A percentile compares a stretch with the other conserved stretches of the same genome.
phyloP scores from a whole-genome alignment of 2,113 vertebrate species.

The Mobula birostris region DNA sequence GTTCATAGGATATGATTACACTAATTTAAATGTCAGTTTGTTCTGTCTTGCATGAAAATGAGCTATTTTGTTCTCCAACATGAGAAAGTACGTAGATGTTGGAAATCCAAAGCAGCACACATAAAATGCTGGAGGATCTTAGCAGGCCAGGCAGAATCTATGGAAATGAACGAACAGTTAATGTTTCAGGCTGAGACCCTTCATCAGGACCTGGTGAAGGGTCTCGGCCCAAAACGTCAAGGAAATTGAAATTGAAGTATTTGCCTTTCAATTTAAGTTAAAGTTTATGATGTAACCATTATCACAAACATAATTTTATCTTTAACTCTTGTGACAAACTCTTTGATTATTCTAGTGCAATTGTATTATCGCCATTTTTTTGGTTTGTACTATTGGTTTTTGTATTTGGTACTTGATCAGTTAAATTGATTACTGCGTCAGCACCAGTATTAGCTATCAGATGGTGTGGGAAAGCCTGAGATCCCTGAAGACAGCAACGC shows the following conservation, averaged over 20 bases:
- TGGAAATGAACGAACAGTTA: no score
- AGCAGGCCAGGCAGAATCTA: not conserved
- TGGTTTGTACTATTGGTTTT: conserved; percentile 63
- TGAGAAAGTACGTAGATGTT: no score
- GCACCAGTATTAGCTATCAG: conserved; percentile 69
- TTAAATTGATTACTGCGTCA: conserved; percentile 80
- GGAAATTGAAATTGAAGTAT: not conserved
- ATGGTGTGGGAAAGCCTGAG: conserved; percentile 64
- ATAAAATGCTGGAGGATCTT: no score
- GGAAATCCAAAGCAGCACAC: no score
- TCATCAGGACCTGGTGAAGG: no score
- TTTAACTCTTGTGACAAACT: not conserved
- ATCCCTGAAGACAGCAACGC: conserved; percentile 70
- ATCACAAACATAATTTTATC: conserved; percentile 37
- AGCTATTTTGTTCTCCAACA: not conserved
- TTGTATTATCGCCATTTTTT: conserved; percentile 39
- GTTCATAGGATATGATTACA: not conserved
- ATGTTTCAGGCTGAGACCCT: no score
- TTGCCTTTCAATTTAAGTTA: not conserved
- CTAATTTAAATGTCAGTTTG: not conserved
- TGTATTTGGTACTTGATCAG: conserved; percentile 80
- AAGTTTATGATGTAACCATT: not conserved
- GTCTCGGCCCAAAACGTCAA: no score
- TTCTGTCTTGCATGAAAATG: not conserved
- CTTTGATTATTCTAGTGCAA: not conserved